phyloP scores from a whole-genome alignment of 2,113 vertebrate species.

The Isichthys henryi region DNA sequence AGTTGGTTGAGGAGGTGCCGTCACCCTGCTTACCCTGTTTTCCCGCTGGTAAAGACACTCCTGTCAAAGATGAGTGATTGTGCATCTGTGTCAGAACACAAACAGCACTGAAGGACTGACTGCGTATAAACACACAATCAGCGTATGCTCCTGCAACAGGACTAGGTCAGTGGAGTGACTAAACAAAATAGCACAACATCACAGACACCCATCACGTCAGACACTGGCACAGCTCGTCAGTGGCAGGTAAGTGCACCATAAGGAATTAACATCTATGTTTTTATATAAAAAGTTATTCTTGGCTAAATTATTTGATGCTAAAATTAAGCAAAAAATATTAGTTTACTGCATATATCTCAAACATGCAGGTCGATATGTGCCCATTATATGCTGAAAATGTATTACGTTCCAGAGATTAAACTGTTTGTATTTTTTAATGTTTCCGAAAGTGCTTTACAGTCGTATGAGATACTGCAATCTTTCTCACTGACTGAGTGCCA shows the following conservation, averaged over 20 bases:
- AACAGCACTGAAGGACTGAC: neutral
- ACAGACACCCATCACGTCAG: constrained; percentile 4
- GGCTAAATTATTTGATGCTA: neutral
- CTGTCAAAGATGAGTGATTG: neutral
- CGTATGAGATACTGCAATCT: neutral
- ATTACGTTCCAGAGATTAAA: neutral
- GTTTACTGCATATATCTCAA: neutral
- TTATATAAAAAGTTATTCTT: neutral
- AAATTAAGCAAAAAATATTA: neutral
- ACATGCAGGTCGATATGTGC: neutral
- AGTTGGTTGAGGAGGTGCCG: neutral
- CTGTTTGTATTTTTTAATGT: neutral
- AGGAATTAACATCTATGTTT: neutral
- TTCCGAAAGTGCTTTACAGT: neutral
- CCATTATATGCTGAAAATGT: neutral
- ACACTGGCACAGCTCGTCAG: neutral
- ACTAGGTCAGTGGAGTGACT: neutral
- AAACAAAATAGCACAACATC: neutral
- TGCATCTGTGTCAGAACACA: neutral
- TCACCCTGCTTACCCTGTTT: constrained; percentile 12
- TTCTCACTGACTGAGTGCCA: neutral
- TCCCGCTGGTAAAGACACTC: neutral
- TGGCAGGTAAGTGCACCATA: neutral
- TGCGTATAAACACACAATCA: neutral
- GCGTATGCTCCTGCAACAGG: neutral